Evolutionary conservation across 2,113 vertebrate species (phyloP).

Genomic region (Machaerirhynchus nigripectus): DNA sequence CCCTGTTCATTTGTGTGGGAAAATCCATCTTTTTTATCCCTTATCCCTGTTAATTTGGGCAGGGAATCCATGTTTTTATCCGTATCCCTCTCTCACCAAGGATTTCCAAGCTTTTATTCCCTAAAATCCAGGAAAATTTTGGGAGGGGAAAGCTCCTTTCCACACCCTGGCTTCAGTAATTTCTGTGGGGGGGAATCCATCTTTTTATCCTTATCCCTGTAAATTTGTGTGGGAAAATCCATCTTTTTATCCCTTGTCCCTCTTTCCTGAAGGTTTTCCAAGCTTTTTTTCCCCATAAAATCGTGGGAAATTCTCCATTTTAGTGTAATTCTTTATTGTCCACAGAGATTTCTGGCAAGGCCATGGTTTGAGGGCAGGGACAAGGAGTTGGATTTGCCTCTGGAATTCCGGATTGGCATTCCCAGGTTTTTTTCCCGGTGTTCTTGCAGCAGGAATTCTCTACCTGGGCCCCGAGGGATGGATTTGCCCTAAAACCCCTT

Average conservation of each 20-base stretch:
- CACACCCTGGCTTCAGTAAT: rapidly evolving
- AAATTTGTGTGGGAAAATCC: rapidly evolving
- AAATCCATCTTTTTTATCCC: no score
- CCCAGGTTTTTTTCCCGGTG: neutral
- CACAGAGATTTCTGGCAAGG: neutral
- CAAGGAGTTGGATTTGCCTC: neutral
- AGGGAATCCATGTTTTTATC: no score
- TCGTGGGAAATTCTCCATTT: neutral
- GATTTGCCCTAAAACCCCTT: neutral
- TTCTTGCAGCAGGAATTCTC: neutral
- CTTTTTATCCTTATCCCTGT: neutral
- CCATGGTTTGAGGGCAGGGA: neutral
- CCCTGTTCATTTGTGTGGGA: no score
- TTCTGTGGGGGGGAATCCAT: neutral
- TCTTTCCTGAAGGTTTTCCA: neutral
- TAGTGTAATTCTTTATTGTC: rapidly evolving
- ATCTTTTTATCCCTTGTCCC: neutral
- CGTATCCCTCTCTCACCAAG: no score
- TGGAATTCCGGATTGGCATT: neutral
- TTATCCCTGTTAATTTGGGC: no score
- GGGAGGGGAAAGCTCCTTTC: neutral
- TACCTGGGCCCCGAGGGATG: neutral
- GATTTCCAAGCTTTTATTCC: no score
- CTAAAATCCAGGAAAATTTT: no score
- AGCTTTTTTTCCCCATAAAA: neutral